These are phyloP conservation scores for Anabas testudineus DNA, from an alignment of 2,797 vertebrate genomes.

Conservation along the genomic window DNA sequence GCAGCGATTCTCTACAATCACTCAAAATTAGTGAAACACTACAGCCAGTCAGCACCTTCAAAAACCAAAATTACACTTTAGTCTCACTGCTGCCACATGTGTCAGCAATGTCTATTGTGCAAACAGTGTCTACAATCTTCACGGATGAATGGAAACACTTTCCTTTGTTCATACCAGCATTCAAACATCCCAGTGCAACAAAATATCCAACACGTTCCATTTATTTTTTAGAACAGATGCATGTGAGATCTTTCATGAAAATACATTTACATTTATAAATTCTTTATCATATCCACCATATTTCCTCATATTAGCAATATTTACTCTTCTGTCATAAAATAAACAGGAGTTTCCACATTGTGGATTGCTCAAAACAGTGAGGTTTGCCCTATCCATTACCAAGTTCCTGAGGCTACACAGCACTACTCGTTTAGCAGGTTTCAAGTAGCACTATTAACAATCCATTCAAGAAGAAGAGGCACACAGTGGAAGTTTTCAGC, in stretches of 20 bases:
- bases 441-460: not conserved
- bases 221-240: not conserved
- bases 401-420: not conserved
- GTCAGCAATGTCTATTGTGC: not conserved
- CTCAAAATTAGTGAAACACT: constrained; percentile 1
- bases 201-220: not conserved
- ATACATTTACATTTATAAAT: not conserved
- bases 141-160: not conserved
- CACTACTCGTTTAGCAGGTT: constrained; percentile 4
- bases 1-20: not conserved
- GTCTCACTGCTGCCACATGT: not conserved
- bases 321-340: too few species aligned
- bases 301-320: not conserved
- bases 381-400: not conserved
- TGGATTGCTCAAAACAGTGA: not conserved
- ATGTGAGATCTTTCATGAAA: not conserved
- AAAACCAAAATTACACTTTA: constrained; percentile 2
- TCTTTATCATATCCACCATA: too few species aligned
- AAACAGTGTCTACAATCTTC: not conserved
- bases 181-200: not conserved
- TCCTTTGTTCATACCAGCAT: not conserved
- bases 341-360: not conserved
- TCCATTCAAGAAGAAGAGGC: constrained; percentile 3
- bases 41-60: not conserved
- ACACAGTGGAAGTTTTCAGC: not conserved